Conservation (phyloP, 2,113 vertebrate species). For the Oryzias celebensis region DNA sequence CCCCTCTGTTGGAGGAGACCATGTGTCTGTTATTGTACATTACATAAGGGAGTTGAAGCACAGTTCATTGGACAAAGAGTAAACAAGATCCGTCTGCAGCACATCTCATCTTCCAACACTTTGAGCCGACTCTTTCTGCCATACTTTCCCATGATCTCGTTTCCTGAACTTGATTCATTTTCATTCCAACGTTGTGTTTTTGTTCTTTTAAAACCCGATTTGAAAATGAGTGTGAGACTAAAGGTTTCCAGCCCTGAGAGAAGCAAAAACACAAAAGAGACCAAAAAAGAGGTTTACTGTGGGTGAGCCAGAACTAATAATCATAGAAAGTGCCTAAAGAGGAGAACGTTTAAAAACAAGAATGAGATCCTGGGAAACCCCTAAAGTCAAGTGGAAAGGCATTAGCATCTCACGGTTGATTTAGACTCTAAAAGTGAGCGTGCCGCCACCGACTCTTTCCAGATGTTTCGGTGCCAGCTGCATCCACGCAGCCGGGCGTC, state of each 20-base stretch:
- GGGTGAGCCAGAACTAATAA: slow-evolving; percentile 1
- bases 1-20: slow-evolving; percentile 38
- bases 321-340: slow-evolving; percentile 2
- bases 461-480: slow-evolving; percentile 74
- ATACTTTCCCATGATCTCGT: too few relatives aligned
- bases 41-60: slow-evolving; percentile 50
- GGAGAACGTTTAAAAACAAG: neutral
- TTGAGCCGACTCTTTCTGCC: too few relatives aligned
- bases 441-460: slow-evolving; percentile 53
- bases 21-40: slow-evolving; percentile 47
- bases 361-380: slow-evolving; percentile 3
- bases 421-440: slow-evolving; percentile 15
- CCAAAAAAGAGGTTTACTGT: too few relatives aligned
- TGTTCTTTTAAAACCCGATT: too few relatives aligned
- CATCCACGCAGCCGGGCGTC: slow-evolving; percentile 58
- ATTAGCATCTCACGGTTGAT: slow-evolving; percentile 6
- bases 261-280: too few relatives aligned
- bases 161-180: too few relatives aligned
- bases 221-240: too few relatives aligned
- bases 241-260: too few relatives aligned
- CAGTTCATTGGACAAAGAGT: slow-evolving; percentile 39
- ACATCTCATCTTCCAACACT: too few relatives aligned
- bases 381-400: slow-evolving; percentile 34
- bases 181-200: too few relatives aligned
- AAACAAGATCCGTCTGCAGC: slow-evolving; percentile 25